Evolutionary conservation across 2,113 vertebrate species (phyloP).

Genomic region (Chaetodon trifascialis): DNA sequence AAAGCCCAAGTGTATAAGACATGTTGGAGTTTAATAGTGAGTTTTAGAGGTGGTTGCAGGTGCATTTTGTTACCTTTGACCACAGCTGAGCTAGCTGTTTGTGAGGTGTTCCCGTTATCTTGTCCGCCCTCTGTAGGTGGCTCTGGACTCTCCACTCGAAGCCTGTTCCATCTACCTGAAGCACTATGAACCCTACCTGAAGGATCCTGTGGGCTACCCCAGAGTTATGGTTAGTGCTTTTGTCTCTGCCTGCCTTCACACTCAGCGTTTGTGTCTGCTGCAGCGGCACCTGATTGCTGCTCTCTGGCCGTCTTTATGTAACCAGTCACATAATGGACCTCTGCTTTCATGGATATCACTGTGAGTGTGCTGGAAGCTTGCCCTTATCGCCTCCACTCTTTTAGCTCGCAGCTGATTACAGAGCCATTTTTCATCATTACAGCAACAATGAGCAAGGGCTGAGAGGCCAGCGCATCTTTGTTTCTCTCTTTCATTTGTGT

Average conservation of each 20-base stretch:
- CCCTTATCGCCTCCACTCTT: slow-evolving; percentile 51
- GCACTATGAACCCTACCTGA: slow-evolving; percentile 92
- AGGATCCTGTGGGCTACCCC: slow-evolving; percentile 91
- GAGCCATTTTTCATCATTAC: slow-evolving; percentile 73
- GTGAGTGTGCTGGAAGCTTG: slow-evolving; percentile 41
- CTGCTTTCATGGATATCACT: slow-evolving; percentile 50
- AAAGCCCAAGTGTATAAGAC: not conserved
- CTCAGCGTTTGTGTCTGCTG: not conserved
- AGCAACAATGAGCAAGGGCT: slow-evolving; percentile 52
- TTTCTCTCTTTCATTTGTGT: slow-evolving; percentile 60
- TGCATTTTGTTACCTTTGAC: not conserved
- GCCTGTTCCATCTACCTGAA: slow-evolving; percentile 88
- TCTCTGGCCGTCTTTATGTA: slow-evolving; percentile 48
- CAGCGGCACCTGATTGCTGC: slow-evolving; percentile 34
- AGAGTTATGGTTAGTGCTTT: slow-evolving; percentile 88
- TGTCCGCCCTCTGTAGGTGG: slow-evolving; percentile 81
- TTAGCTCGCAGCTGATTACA: slow-evolving; percentile 57
- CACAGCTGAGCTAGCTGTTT: no score
- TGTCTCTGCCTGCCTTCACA: not conserved
- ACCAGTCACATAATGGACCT: slow-evolving; percentile 50
- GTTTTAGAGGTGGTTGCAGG: not conserved
- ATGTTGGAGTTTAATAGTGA: not conserved
- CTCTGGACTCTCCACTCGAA: slow-evolving; percentile 89
- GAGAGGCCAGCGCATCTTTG: slow-evolving; percentile 53
- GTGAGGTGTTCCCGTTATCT: slow-evolving; percentile 9